Evolutionary conservation across 1,140 invertebrate genomes (phyloP), one percentile per base, ranked within the genome.

Genomic region (Aphaenogaster ashmeadi): DNA sequence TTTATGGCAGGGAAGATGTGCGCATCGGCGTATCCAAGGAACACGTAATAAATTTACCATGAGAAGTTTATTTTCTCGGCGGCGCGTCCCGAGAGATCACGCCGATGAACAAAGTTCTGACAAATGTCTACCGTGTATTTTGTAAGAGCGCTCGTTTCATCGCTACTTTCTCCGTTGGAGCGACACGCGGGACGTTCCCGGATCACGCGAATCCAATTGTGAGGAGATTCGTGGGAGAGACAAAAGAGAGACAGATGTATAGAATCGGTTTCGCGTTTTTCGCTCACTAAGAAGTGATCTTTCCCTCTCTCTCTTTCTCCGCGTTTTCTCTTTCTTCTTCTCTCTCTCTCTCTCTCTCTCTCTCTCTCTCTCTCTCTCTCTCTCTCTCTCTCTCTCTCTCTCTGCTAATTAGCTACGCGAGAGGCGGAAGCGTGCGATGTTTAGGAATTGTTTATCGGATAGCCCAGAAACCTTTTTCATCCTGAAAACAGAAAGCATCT

Each of bases 1-100:
- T 81, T 81, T 81, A 81, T 81, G 66, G 56, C 52, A 9, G 50
- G 38, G 58, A 44, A 56, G 62, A 41, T 69, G 64, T 7, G n/a
- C 21, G 64, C 36, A 47, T 54, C 64, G 62, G 50, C n/a, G 50
- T 56, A 71, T 81, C 64, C 38, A 15, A 44, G 38, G 52, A 58
- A 27, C 52, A 11, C 11, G 64, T 81, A 71, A 81, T 81, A 81
- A 81, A 81, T 81, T 81, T 67, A n/a, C n/a, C 11, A 58, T 58
- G 38, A 67, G 52, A 71, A 81, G 50, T 81, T 56, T 81, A 81
- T 81, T 81, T 81, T 56, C 52, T 56, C 38, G 47, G 15, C 79
- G 66, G 18, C 13, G 38, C 38, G 38, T 27, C 64, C 58, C 38
- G 18, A n/a, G 15, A 81, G 50, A 81, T 81, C 52, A 21, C 41